Conservation (phyloP, 2,888 invertebrate genomes). For the Leptura quadrifasciata region DNA sequence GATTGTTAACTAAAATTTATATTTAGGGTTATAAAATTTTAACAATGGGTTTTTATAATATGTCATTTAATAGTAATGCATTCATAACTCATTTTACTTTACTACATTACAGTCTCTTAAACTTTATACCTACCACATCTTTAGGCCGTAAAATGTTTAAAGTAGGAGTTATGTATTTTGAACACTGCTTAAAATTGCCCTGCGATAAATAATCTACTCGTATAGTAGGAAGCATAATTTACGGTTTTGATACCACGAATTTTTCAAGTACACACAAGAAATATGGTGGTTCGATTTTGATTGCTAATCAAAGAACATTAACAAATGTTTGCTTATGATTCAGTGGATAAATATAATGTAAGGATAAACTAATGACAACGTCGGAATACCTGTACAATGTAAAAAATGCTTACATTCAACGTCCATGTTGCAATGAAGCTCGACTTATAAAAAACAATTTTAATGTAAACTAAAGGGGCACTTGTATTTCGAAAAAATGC, state of each 20-base stretch:
- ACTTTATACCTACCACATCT: background rate
- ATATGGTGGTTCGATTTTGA: background rate
- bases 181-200: background rate
- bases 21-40: background rate
- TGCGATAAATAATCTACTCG: background rate
- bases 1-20: background rate
- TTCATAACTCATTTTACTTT: background rate
- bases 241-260: background rate
- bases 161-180: background rate
- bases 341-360: too few relatives aligned
- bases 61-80: background rate
- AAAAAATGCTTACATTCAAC: too few relatives aligned
- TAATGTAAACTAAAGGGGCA: too few relatives aligned
- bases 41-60: background rate
- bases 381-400: too few relatives aligned
- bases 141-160: slow-evolving; percentile 1
- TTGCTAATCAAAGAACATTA: background rate
- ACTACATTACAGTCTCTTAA: background rate
- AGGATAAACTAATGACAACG: too few relatives aligned
- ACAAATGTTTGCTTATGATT: background rate
- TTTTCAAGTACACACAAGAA: background rate
- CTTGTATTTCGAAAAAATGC: too few relatives aligned
- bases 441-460: too few relatives aligned
- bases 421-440: too few relatives aligned
- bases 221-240: background rate